Evolutionary conservation across 2,888 invertebrate species (phyloP).

Genomic region (Polietes domitor): DNA sequence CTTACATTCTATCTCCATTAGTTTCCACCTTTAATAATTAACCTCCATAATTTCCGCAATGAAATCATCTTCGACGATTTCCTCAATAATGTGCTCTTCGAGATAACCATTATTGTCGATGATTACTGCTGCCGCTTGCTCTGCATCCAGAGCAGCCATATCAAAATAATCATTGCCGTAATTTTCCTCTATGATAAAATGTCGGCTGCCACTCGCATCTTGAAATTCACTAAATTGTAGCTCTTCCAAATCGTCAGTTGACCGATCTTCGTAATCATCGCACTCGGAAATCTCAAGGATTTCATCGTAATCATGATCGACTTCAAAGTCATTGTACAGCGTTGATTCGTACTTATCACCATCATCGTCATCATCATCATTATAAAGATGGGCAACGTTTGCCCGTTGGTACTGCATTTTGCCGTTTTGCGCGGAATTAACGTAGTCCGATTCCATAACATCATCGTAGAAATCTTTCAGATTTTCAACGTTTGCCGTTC

Average conservation of each 20-base stretch:
- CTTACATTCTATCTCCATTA: no score
- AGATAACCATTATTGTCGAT: background rate
- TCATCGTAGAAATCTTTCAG: background rate
- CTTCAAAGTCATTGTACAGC: conserved; percentile 10
- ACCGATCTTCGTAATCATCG: no score
- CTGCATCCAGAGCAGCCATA: background rate
- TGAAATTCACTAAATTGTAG: background rate
- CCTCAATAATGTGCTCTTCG: conserved; percentile 49
- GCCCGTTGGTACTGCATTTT: background rate
- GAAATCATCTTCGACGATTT: conserved; percentile 38
- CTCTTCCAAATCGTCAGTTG: background rate
- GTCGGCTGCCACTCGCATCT: conserved; percentile 6
- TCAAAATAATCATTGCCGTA: conserved; percentile 9
- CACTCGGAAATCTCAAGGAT: background rate
- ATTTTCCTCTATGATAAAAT: conserved; percentile 15
- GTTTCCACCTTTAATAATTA: conserved; percentile 33
- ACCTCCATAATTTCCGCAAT: conserved; percentile 18
- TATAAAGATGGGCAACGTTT: background rate
- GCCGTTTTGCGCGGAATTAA: background rate
- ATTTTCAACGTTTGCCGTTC: background rate
- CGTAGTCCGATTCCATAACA: background rate
- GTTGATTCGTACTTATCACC: background rate
- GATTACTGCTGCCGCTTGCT: background rate
- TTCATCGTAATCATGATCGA: conserved; percentile 41
- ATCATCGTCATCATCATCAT: conserved; percentile 53